Evolutionary conservation across 2,888 invertebrate genomes (phyloP).

Genomic region (Acrobasis consociella): DNA sequence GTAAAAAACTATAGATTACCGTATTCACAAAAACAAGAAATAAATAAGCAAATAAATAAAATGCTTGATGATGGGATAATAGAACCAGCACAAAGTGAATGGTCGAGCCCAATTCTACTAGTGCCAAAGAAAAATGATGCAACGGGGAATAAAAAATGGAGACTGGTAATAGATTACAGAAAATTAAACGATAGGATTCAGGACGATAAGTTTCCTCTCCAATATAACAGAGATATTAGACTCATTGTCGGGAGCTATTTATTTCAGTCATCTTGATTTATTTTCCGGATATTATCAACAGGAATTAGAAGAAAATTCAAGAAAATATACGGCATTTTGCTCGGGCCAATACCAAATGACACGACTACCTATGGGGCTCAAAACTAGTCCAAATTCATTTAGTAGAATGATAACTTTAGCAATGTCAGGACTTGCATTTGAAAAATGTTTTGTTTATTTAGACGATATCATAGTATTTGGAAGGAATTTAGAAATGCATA

Average conservation of each 20-base stretch:
- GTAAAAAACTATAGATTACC: neutral
- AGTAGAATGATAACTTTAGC: neutral
- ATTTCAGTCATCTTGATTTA: neutral
- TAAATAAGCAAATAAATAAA: neutral
- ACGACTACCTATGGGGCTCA: neutral
- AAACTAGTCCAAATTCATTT: neutral
- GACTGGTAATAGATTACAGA: too few species aligned
- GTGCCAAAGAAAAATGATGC: neutral
- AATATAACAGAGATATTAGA: conserved; percentile 1
- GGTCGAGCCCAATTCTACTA: neutral
- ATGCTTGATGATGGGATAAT: neutral
- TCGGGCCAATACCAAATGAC: neutral
- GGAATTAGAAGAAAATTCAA: neutral
- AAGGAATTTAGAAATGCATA: conserved; percentile 10
- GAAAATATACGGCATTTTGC: neutral
- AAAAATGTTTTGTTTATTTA: conserved; percentile 4
- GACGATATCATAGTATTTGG: conserved; percentile 7
- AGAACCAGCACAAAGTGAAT: neutral
- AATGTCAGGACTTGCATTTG: neutral
- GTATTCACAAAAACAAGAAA: neutral
- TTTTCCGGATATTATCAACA: neutral
- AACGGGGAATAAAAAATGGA: neutral
- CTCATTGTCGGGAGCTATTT: neutral
- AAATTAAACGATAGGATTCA: conserved; percentile 2
- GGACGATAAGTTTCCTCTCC: conserved; percentile 6